Percentiles rank a stretch among this genome's conserved stretches.
phyloP scores from a whole-genome alignment of 2,113 vertebrate species.

The Ursus arctos region DNA sequence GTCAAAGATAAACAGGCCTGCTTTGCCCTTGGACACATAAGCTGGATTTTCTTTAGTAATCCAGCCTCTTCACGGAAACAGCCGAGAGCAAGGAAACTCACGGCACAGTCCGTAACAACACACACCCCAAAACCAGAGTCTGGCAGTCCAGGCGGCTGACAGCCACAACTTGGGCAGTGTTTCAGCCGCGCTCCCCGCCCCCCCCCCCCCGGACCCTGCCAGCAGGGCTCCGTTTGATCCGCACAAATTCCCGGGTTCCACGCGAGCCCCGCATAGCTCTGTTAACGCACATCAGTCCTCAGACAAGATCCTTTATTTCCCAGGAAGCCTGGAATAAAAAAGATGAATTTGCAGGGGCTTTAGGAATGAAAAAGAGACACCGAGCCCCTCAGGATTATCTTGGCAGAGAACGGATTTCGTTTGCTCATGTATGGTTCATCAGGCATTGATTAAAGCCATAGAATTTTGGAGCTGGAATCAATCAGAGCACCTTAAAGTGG shows the following conservation, averaged over 20 bases:
- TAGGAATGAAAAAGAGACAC: neutral
- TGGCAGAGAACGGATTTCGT: neutral
- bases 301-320: neutral
- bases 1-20: slow-evolving; percentile 37
- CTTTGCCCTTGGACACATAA: neutral
- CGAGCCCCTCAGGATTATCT: neutral
- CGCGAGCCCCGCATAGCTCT: neutral
- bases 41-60: slow-evolving; percentile 50
- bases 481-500: neutral
- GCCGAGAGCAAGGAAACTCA: neutral
- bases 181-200: neutral
- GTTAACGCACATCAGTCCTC: neutral
- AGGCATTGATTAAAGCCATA: neutral
- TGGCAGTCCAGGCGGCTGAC: neutral
- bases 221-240: neutral
- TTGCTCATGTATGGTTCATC: neutral
- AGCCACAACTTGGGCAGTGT: neutral
- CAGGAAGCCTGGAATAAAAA: neutral
- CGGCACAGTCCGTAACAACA: neutral
- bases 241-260: neutral
- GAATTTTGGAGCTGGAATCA: neutral
- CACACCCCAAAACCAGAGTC: neutral
- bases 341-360: neutral
- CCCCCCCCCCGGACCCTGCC: neutral
- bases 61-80: slow-evolving; percentile 25